Percentiles rank a stretch among this genome's conserved stretches.
These are phyloP conservation scores for Drosophila peninsularis DNA, from an alignment of 2,888 invertebrate species.

Conservation along the genomic window DNA sequence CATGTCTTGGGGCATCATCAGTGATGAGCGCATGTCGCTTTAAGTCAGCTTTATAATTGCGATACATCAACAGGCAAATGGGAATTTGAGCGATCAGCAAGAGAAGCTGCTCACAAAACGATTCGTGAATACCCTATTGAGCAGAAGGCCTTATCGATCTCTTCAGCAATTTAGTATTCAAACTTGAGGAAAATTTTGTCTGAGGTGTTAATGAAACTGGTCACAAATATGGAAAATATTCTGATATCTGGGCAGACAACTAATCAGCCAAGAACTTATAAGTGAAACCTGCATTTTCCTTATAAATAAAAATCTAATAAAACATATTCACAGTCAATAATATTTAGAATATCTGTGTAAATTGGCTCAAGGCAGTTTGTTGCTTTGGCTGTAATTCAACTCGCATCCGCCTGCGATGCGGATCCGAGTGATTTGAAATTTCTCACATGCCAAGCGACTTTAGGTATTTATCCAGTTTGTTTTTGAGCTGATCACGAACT, in stretches of 20 bases:
- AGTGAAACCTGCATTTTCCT: background rate
- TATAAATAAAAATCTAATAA: background rate
- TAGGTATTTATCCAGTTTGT: conserved; percentile 42
- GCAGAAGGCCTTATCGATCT: too few relatives aligned
- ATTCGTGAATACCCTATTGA: conserved; percentile 20
- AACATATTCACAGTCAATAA: background rate
- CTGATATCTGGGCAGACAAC: background rate
- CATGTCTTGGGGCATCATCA: conserved; percentile 26
- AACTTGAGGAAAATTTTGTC: background rate
- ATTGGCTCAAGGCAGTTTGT: conserved; percentile 35
- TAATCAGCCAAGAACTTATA: background rate
- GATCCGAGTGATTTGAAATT: conserved; percentile 27
- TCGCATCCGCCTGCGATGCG: conserved; percentile 25
- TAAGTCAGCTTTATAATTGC: conserved; percentile 63
- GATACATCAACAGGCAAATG: conserved; percentile 50
- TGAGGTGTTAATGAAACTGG: background rate
- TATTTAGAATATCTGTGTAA: conserved; percentile 11
- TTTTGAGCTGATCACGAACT: conserved; percentile 51
- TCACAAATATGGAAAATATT: conserved; percentile 3
- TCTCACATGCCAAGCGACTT: conserved; percentile 31
- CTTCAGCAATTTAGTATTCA: background rate
- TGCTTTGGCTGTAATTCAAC: conserved; percentile 19
- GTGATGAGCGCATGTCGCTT: conserved; percentile 51
- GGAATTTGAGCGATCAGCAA: conserved; percentile 12
- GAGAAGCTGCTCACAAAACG: background rate